Base-by-base conservation (phyloP, 2,113 vertebrate genomes). In the Balaenoptera acutorostrata region DNA sequence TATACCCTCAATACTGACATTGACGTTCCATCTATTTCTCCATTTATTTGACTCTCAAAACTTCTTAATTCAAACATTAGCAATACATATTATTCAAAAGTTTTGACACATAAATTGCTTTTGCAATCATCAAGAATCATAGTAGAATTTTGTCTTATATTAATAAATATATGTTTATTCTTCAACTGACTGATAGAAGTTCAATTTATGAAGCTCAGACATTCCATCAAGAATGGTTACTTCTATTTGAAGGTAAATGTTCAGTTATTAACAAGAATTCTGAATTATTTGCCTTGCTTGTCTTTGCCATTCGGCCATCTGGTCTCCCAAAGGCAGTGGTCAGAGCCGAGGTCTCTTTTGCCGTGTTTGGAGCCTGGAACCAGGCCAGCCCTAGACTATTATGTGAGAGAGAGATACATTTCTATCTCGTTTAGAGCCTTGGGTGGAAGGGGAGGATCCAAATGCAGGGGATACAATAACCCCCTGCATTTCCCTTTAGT, bases 401-500 rank as follows among this genome's bases (percentile, higher is more conserved):
- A 17, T 52, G 52, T 52, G 52, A 52, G 52, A 52, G 52, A 6
- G 52, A 52, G 52, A 52, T 1, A 52, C 14, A 52, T 52, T 6
- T 52, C 49, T 52, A 52, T 52, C 49, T 52, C 15, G 49, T 52
- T 52, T 15, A 52, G 49, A 52, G 49, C 49, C 49, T 52, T 52
- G 49, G 49, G 49, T 17, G 49, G 49, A 52, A 52, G 52, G 52
- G 52, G 52, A 18, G 52, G 52, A 6, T 52, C 52, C 15, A 18
- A 18, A 18, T 6, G 52, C 52, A 52, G 52, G 15, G 52, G 52
- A 52, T 52, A 52, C 15, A 57, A 21, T 23, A 2, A 72, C 31
- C 36, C 64, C 96, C 98, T 95, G 98, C 68, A 80, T 98, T 92
- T 98, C 91, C 97, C 46, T 98, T 90, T 95, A 99, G 99, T 95